Conservation (phyloP, 2,113 vertebrate species). For the Oenanthe oenanthe region DNA sequence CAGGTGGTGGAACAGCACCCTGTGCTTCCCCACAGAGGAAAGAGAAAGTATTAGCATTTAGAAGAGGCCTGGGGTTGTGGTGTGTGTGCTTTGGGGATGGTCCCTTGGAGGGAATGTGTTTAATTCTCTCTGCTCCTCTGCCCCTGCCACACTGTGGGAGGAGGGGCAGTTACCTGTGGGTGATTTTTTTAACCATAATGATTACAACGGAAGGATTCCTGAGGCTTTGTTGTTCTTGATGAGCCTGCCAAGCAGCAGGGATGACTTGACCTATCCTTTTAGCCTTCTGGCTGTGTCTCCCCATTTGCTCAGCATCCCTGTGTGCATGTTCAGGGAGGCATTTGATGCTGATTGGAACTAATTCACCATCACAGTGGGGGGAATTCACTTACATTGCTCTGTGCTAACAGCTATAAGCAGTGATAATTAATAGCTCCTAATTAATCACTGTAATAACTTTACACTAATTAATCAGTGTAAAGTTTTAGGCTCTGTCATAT, state of each 20-base stretch:
- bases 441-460: not conserved
- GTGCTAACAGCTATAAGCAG: constrained; percentile 29
- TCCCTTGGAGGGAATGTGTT: not conserved
- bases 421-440: constrained; percentile 64
- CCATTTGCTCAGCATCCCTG: not conserved
- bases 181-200: not conserved
- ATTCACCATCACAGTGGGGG: constrained; percentile 20
- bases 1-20: not conserved
- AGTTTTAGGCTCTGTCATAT: constrained; percentile 34
- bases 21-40: not conserved
- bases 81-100: not conserved
- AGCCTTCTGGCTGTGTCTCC: not conserved
- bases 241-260: not conserved
- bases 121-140: not conserved
- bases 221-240: not conserved
- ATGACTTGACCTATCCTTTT: constrained; percentile 1
- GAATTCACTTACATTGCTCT: constrained; percentile 3
- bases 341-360: constrained; percentile 45
- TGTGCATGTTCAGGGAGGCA: constrained; percentile 18
- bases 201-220: not conserved
- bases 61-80: rapidly evolving
- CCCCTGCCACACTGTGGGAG: not conserved
- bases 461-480: constrained; percentile 35
- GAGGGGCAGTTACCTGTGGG: not conserved
- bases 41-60: not conserved